A percentile compares a stretch with the other conserved stretches of the same genome.
These are phyloP conservation scores for Saturnia pavonia DNA, from an alignment of 2,888 invertebrate species.

Conservation along the genomic window DNA sequence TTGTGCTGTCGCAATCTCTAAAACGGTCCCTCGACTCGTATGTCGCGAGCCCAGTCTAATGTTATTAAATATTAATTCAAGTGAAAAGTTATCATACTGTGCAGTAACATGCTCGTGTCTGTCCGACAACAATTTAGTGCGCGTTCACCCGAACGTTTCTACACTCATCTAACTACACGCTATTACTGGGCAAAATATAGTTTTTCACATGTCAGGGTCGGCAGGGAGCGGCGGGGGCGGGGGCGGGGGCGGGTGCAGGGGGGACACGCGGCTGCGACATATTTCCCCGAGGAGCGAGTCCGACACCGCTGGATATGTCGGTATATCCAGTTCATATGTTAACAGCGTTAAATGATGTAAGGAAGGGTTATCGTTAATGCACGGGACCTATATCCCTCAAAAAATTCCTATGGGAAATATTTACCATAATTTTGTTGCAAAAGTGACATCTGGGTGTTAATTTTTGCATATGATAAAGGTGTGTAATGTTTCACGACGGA, in stretches of 20 bases:
- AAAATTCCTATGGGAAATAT: not conserved
- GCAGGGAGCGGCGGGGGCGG: too few relatives aligned
- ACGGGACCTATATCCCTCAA: not conserved
- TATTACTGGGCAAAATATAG: constrained; percentile 1
- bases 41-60: not conserved
- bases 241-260: not conserved
- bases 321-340: not conserved
- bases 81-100: not conserved
- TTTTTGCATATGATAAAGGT: not conserved
- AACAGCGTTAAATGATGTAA: not conserved
- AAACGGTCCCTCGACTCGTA: too few relatives aligned
- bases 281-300: not conserved
- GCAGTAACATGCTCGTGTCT: not conserved
- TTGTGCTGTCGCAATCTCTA: not conserved
- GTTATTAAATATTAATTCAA: not conserved
- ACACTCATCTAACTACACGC: constrained; percentile 3
- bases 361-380: not conserved
- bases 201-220: not conserved
- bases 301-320: not conserved
- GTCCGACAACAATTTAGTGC: not conserved
- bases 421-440: not conserved
- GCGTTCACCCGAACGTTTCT: not conserved
- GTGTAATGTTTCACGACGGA: not conserved
- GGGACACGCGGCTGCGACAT: not conserved
- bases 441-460: not conserved